phyloP scores from a whole-genome alignment of 2,113 vertebrate genomes.

The Romanogobio albipinnatus region DNA sequence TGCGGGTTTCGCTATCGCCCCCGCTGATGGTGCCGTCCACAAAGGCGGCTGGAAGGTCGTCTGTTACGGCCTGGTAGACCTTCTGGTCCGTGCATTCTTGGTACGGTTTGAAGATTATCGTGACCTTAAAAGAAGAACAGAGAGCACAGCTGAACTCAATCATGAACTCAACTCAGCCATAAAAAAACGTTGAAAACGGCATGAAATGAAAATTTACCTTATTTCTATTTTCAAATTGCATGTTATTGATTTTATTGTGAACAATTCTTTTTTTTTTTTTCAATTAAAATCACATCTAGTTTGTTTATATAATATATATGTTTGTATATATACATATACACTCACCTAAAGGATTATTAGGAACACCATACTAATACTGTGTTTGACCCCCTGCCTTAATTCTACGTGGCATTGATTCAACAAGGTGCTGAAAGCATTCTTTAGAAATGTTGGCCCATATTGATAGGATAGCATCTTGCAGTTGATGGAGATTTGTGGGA shows the following conservation, averaged over 20 bases:
- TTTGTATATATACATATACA: no score
- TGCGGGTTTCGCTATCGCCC: constrained; percentile 77
- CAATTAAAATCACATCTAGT: no score
- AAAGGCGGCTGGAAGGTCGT: constrained; percentile 93
- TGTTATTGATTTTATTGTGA: not conserved
- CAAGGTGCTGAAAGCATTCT: no score
- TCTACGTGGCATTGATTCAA: no score
- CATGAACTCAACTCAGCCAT: not conserved
- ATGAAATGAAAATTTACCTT: not conserved
- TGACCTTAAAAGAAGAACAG: constrained; percentile 76
- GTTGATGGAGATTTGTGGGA: no score
- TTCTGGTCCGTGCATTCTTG: constrained; percentile 93
- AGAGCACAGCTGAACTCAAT: not conserved
- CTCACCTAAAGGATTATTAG: no score
- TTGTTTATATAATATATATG: no score
- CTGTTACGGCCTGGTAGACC: constrained; percentile 93
- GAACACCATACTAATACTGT: no score
- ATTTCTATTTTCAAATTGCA: not conserved
- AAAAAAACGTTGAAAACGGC: not conserved
- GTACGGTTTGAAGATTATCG: constrained; percentile 95
- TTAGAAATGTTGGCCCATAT: no score
- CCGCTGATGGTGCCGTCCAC: constrained; percentile 89
- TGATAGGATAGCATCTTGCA: no score
- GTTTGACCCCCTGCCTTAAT: no score
- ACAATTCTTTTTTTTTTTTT: no score